phyloP scores from a whole-genome alignment of 2,797 vertebrate genomes.

The Caiman crocodilus region DNA sequence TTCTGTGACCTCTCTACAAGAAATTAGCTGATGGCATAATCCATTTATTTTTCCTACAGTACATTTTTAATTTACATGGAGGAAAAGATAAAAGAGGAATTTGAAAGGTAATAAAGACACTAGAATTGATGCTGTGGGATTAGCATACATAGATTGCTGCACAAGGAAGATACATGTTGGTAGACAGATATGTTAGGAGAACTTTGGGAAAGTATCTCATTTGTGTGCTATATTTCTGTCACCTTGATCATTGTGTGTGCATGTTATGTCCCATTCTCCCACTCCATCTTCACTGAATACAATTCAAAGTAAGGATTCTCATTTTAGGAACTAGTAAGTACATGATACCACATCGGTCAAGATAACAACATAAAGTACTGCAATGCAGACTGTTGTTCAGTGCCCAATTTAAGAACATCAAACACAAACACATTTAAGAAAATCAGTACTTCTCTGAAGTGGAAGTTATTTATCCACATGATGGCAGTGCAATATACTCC shows the following conservation, averaged over 20 bases:
- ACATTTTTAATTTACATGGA: neutral
- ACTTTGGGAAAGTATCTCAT: neutral
- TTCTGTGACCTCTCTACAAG: neutral
- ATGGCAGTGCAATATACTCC: constrained; percentile 3
- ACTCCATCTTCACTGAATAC: neutral
- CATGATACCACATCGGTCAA: neutral
- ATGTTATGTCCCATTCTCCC: neutral
- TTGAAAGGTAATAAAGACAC: neutral
- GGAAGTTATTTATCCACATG: neutral
- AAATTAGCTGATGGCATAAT: neutral
- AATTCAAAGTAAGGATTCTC: neutral
- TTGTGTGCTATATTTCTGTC: neutral
- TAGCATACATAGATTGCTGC: neutral
- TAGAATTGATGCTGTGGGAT: neutral
- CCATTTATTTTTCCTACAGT: neutral
- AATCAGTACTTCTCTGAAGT: neutral
- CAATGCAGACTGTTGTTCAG: neutral
- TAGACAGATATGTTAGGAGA: neutral
- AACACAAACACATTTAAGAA: neutral
- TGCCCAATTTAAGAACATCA: neutral
- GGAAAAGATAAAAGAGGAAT: neutral
- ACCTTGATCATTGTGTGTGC: neutral
- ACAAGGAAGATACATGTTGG: neutral
- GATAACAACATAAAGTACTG: neutral
- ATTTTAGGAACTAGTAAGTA: neutral